Conservation (phyloP, 2,888 invertebrate genomes). For the Baronia brevicornis region DNA sequence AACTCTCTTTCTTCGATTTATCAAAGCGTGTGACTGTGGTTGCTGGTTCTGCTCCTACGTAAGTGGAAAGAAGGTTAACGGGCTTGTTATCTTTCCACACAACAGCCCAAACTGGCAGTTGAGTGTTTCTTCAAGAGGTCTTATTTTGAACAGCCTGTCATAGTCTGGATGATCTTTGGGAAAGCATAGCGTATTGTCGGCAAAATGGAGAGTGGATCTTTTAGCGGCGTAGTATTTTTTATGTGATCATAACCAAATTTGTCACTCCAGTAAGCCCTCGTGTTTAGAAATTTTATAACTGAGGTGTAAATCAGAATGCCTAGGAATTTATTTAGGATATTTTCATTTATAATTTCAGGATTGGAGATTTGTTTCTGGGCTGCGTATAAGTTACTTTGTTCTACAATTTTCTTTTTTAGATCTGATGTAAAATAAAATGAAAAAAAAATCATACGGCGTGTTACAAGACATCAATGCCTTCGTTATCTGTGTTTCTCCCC, state of each 20-base stretch:
- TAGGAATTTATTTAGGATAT: conserved; percentile 27
- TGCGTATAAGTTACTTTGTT: conserved; percentile 28
- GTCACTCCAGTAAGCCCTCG: conserved; percentile 27
- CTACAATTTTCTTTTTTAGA: conserved; percentile 24
- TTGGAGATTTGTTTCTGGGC: conserved; percentile 29
- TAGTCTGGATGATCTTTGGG: conserved; percentile 26
- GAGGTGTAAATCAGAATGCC: conserved; percentile 28
- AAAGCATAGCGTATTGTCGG: conserved; percentile 23
- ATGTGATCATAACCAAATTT: conserved; percentile 29
- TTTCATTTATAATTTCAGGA: conserved; percentile 28
- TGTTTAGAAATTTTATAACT: conserved; percentile 28
- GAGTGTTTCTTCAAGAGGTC: conserved; percentile 22
- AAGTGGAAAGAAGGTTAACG: conserved; percentile 34
- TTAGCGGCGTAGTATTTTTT: conserved; percentile 28
- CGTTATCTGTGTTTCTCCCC: conserved; percentile 27
- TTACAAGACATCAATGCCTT: conserved; percentile 23
- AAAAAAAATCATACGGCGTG: conserved; percentile 24
- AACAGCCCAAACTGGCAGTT: conserved; percentile 22
- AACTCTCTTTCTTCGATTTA: conserved; percentile 24
- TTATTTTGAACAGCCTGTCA: conserved; percentile 26
- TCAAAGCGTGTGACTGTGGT: conserved; percentile 28
- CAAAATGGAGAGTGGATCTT: conserved; percentile 26
- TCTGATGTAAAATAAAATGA: conserved; percentile 25
- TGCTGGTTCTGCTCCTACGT: conserved; percentile 32
- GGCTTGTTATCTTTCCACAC: conserved; percentile 40